A percentile compares a stretch with the other conserved stretches of the same genome.
Conservation (phyloP, 35 echinoderm and acorn worm species). For the Eucidaris tribuloides region DNA sequence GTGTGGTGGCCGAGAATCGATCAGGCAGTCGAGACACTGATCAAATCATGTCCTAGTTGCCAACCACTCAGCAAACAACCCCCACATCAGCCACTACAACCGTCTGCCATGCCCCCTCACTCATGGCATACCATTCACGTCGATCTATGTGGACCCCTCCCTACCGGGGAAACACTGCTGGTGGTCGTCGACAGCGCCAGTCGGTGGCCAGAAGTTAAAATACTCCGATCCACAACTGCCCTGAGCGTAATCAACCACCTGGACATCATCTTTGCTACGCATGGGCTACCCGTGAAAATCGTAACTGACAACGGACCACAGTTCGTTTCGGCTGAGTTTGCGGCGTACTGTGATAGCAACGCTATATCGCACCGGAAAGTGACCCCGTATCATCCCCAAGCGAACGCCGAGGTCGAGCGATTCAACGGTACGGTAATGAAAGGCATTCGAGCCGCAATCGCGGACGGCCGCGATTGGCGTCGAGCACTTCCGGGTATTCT, state of each 20-base stretch:
- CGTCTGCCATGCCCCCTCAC: background rate
- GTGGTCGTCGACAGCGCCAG: slow-evolving; percentile 37
- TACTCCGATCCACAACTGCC: slow-evolving; percentile 54
- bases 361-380: slow-evolving; percentile 52
- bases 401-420: slow-evolving; percentile 68
- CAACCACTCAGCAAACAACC: background rate
- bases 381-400: slow-evolving; percentile 64
- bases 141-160: slow-evolving; percentile 27
- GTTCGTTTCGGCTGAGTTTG: slow-evolving; percentile 47
- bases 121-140: slow-evolving; percentile 32
- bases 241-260: slow-evolving; percentile 50
- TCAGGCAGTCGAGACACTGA: background rate
- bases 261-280: slow-evolving; percentile 46
- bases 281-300: slow-evolving; percentile 48
- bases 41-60: slow-evolving; percentile 14
- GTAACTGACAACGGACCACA: slow-evolving; percentile 73
- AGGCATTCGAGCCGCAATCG: background rate
- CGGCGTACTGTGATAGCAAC: slow-evolving; percentile 17
- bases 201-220: slow-evolving; percentile 60
- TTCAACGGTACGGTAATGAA: slow-evolving; percentile 23
- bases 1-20: slow-evolving; percentile 44
- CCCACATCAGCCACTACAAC: slow-evolving; percentile 17
- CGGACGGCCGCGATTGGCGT: background rate
- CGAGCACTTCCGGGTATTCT: background rate
- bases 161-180: slow-evolving; percentile 21